phyloP scores from a whole-genome alignment of 2,797 vertebrate genomes.

The Micropoecilia bifurca region DNA sequence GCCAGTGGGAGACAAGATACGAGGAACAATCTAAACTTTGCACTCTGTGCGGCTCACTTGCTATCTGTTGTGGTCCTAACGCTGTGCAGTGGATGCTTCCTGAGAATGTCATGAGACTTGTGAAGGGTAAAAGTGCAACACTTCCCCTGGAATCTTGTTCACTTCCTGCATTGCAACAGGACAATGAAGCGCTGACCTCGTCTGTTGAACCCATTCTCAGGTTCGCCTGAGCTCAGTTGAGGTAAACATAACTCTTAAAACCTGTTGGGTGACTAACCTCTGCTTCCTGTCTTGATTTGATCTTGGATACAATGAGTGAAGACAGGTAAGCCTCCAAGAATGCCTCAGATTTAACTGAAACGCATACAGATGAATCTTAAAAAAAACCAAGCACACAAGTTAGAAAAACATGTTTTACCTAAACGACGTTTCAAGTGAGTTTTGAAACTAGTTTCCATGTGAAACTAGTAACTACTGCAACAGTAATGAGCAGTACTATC shows the following conservation, averaged over 20 bases:
- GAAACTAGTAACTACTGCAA: neutral
- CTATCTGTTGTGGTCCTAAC: constrained; percentile 40
- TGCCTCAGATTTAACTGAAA: neutral
- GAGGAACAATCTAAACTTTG: constrained; percentile 17
- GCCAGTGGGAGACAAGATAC: constrained; percentile 22
- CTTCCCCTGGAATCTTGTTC: constrained; percentile 44
- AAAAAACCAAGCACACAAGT: neutral
- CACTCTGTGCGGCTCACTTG: constrained; percentile 20
- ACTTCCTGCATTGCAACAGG: constrained; percentile 53
- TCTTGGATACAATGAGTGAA: constrained; percentile 26
- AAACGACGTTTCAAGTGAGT: neutral
- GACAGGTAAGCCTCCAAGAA: constrained; percentile 22
- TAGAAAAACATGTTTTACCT: neutral
- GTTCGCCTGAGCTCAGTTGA: neutral
- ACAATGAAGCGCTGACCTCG: constrained; percentile 32
- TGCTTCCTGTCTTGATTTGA: constrained; percentile 32
- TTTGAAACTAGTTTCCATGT: neutral
- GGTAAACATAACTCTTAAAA: constrained; percentile 15
- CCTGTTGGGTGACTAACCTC: constrained; percentile 19
- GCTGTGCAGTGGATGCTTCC: constrained; percentile 58
- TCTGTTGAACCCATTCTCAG: constrained; percentile 9
- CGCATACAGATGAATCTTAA: neutral
- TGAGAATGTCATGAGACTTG: constrained; percentile 60
- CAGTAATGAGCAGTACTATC: constrained; percentile 35
- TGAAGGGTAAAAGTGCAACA: constrained; percentile 36